Conservation (phyloP, 2,888 invertebrate genomes). For the Coleophora deauratella region DNA sequence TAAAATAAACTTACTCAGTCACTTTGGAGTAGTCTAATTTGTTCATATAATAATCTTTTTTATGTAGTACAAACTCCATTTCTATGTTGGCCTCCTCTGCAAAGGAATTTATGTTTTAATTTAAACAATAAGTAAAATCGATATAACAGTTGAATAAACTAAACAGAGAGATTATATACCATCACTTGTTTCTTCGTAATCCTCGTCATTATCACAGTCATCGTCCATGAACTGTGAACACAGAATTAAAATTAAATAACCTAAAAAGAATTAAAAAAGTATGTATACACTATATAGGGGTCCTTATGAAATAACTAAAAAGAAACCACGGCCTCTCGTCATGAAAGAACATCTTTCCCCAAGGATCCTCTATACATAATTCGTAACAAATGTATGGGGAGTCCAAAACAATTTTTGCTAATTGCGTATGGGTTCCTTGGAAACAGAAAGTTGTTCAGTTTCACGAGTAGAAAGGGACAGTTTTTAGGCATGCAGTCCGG, state of each 20-base stretch:
- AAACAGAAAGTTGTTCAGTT: no score
- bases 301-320: no score
- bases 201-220: slow-evolving; percentile 36
- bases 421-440: no score
- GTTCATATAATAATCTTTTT: slow-evolving; percentile 92
- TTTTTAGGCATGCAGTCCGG: no score
- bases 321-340: no score
- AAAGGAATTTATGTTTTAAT: slow-evolving; percentile 18
- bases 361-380: no score
- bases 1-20: slow-evolving; percentile 75
- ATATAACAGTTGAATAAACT: no score
- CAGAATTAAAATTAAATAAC: slow-evolving; percentile 19
- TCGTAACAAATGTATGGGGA: no score
- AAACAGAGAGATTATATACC: slow-evolving; percentile 33
- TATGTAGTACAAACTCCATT: slow-evolving; percentile 88
- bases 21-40: slow-evolving; percentile 89
- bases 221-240: slow-evolving; percentile 52
- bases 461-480: no score
- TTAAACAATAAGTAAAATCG: slow-evolving; percentile 4
- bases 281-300: background rate
- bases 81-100: slow-evolving; percentile 74
- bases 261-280: slow-evolving; percentile 9
- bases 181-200: slow-evolving; percentile 61
- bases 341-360: no score
- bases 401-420: no score